These are phyloP conservation scores for Prionailurus bengalensis DNA, from an alignment of 2,113 vertebrate species.

Conservation along the genomic window DNA sequence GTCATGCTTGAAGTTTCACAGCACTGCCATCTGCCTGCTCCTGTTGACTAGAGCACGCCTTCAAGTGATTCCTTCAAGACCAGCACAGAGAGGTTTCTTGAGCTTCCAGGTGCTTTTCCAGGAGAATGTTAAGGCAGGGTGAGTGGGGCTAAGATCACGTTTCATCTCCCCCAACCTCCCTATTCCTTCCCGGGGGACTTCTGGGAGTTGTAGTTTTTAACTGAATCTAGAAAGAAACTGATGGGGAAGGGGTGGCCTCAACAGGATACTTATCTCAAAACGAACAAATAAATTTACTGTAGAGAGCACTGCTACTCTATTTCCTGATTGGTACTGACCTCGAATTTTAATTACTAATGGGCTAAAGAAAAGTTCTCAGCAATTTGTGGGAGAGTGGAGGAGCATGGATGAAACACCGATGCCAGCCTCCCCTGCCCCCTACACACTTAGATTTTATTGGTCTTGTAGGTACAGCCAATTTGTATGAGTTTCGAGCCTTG, in stretches of 20 bases:
- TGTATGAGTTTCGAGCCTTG: background rate
- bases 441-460: background rate
- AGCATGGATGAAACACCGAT: background rate
- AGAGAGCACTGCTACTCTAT: background rate
- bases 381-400: background rate
- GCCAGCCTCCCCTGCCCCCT: background rate
- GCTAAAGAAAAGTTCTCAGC: background rate
- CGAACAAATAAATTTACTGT: background rate
- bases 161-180: background rate
- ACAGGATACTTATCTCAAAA: background rate
- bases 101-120: background rate
- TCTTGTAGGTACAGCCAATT: background rate
- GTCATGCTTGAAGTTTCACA: background rate
- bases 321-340: background rate
- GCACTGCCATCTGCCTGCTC: too few species aligned
- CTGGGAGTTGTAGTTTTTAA: constrained; percentile 64
- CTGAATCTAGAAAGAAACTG: background rate
- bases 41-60: background rate
- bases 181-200: background rate
- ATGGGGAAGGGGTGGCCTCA: background rate
- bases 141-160: background rate
- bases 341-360: background rate
- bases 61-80: background rate
- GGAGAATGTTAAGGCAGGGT: background rate
- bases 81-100: background rate